Conservation (phyloP, 35 echinoderm and acorn worm species). For the Lytechinus pictus region DNA sequence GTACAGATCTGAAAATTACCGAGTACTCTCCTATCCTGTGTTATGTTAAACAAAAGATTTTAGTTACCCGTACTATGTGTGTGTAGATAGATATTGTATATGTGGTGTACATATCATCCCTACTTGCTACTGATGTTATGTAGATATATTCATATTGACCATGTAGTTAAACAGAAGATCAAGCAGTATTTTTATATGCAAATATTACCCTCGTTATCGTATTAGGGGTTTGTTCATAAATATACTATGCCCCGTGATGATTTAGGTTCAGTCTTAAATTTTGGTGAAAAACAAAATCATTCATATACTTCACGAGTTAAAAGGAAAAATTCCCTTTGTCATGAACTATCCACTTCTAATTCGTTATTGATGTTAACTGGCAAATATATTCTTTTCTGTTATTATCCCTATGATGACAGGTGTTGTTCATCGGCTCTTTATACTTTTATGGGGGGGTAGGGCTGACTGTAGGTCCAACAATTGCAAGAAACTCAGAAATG, state of each 20-base stretch:
- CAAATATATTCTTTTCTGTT: too few relatives aligned
- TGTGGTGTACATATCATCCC: neutral
- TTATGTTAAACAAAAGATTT: neutral
- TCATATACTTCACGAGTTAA: too few relatives aligned
- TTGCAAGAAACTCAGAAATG: too few relatives aligned
- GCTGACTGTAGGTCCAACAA: too few relatives aligned
- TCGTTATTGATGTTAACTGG: too few relatives aligned
- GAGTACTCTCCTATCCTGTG: neutral
- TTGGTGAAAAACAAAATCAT: too few relatives aligned
- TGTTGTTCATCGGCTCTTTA: too few relatives aligned
- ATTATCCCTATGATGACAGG: too few relatives aligned
- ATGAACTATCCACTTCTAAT: too few relatives aligned
- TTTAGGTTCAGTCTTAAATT: neutral
- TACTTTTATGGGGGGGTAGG: too few relatives aligned
- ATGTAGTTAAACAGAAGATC: neutral
- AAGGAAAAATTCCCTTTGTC: too few relatives aligned
- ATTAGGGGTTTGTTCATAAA: neutral
- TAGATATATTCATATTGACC: neutral
- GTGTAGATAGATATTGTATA: neutral
- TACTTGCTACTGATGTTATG: neutral
- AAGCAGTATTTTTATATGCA: conserved; percentile 6
- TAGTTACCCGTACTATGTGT: neutral
- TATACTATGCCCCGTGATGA: neutral
- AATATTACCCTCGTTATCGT: neutral
- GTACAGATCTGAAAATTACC: neutral